phyloP scores from a whole-genome alignment of 2,113 vertebrate species.

The Heliornis fulica region DNA sequence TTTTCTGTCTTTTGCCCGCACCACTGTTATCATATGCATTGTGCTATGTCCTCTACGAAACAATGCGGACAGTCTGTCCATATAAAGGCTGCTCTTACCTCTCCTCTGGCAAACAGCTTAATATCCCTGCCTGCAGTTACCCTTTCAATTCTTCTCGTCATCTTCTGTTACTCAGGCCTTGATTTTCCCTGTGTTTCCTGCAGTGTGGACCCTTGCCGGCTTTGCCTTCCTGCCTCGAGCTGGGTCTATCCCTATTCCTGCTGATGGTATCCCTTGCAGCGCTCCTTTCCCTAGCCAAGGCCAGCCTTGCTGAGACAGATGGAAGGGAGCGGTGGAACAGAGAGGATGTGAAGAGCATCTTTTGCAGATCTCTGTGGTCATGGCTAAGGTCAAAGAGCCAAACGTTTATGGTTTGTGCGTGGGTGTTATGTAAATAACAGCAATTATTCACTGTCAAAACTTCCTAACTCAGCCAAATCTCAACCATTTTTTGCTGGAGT shows the following conservation, averaged over 20 bases:
- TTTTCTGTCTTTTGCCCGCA: background rate
- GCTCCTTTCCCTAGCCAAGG: background rate
- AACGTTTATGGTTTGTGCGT: background rate
- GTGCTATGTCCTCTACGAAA: background rate
- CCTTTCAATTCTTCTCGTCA: background rate
- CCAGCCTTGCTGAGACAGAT: background rate
- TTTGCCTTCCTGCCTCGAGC: background rate
- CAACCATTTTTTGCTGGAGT: background rate
- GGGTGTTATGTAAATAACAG: constrained; percentile 23
- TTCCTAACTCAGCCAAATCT: constrained; percentile 10
- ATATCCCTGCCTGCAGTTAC: background rate
- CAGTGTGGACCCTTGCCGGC: background rate
- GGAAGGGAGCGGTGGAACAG: background rate
- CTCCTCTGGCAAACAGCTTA: background rate
- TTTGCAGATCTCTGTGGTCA: constrained; percentile 9
- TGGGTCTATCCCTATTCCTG: background rate
- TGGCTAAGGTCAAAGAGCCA: constrained; percentile 31
- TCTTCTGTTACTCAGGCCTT: background rate
- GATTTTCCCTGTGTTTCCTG: background rate
- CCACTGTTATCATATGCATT: background rate
- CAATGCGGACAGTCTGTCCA: background rate
- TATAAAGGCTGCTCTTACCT: constrained; percentile 5
- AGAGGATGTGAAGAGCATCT: background rate
- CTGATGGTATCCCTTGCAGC: background rate
- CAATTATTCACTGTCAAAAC: constrained; percentile 52